phyloP scores from a whole-genome alignment of 2,797 vertebrate species.

The Helarctos malayanus region DNA sequence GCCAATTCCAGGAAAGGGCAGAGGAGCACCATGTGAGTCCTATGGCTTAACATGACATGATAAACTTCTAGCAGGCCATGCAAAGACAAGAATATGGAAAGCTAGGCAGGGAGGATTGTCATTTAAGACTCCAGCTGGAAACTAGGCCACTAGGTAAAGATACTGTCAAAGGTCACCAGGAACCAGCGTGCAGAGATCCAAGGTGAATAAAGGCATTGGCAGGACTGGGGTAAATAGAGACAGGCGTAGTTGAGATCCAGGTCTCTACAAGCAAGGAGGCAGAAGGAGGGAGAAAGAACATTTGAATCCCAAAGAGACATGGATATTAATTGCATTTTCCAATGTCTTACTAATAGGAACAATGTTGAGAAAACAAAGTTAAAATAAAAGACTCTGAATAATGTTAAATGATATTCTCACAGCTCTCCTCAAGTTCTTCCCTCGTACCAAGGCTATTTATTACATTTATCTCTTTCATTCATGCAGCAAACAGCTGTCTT shows the following conservation, averaged over 20 bases:
- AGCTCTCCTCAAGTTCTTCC: background rate
- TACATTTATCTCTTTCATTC: background rate
- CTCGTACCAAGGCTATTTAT: background rate
- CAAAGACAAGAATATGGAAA: background rate
- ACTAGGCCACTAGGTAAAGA: background rate
- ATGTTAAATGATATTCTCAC: background rate
- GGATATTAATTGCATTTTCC: background rate
- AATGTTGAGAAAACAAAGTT: background rate
- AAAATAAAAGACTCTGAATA: background rate
- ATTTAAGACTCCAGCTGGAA: background rate
- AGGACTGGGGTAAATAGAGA: background rate
- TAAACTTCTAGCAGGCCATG: background rate
- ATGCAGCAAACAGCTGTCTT: fast-evolving
- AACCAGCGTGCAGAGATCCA: background rate
- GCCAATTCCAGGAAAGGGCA: background rate
- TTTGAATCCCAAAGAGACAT: background rate
- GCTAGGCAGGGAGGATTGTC: background rate
- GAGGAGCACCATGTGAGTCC: background rate
- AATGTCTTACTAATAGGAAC: background rate
- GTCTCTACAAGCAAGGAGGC: background rate
- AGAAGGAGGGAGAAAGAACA: background rate
- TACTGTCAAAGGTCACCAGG: background rate
- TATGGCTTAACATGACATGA: background rate
- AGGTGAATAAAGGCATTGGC: background rate
- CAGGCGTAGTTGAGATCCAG: background rate